Conservation (phyloP, 1,140 invertebrate genomes). For the Euwallacea fornicatus region DNA sequence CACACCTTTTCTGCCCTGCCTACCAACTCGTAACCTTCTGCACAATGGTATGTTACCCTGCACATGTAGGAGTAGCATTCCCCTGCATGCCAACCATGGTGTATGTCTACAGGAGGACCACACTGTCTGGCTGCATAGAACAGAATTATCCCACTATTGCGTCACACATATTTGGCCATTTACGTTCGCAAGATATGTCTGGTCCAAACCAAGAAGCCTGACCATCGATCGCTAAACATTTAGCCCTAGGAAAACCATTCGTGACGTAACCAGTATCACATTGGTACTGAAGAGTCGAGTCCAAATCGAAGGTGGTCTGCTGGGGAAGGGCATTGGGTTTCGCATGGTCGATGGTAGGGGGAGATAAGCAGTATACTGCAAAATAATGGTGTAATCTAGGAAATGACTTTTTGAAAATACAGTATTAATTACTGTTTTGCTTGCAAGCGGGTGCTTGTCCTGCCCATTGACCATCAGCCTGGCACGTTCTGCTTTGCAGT, state of each 20-base stretch:
- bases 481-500: constrained; percentile 78
- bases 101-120: constrained; percentile 81
- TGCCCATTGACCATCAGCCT: constrained; percentile 91
- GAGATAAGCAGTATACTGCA: constrained; percentile 83
- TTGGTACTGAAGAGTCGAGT: constrained; percentile 85
- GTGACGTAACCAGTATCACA: constrained; percentile 88
- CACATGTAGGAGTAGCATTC: constrained; percentile 92
- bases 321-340: constrained; percentile 81
- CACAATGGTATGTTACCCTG: constrained; percentile 88
- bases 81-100: constrained; percentile 89
- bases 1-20: constrained; percentile 82
- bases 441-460: constrained; percentile 84
- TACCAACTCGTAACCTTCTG: constrained; percentile 88
- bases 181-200: constrained; percentile 91
- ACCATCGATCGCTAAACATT: constrained; percentile 87
- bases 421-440: constrained; percentile 70
- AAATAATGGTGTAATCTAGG: constrained; percentile 11
- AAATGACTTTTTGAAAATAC: not conserved
- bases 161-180: constrained; percentile 52
- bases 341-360: constrained; percentile 85
- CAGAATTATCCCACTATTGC: not conserved
- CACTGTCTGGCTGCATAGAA: constrained; percentile 73
- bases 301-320: constrained; percentile 80
- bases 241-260: constrained; percentile 81
- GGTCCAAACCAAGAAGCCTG: constrained; percentile 83